A percentile compares a stretch with the other conserved stretches of the same genome.
phyloP scores from a whole-genome alignment of 2,797 vertebrate species.

The Danio choprae region DNA sequence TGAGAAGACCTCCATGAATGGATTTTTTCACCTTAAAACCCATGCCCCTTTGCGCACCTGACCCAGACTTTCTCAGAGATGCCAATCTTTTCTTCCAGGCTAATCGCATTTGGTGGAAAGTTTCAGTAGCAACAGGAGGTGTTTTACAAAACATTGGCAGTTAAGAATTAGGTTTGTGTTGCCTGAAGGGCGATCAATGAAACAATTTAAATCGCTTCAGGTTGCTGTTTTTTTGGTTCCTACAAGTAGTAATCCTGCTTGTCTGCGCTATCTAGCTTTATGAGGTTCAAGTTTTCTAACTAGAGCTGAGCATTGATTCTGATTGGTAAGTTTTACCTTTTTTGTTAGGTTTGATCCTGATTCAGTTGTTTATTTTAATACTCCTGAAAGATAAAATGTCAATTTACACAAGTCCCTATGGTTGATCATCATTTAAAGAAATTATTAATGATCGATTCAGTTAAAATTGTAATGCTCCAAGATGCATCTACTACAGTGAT shows the following conservation, averaged over 20 bases:
- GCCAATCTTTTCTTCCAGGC: background rate
- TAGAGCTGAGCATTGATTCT: background rate
- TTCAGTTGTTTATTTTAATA: too few species aligned
- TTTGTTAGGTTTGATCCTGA: background rate
- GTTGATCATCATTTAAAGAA: too few species aligned
- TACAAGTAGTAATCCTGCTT: background rate
- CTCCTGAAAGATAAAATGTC: too few species aligned
- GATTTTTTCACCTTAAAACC: background rate
- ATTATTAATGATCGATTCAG: too few species aligned
- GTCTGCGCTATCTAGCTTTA: background rate
- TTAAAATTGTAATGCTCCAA: too few species aligned
- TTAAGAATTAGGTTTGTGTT: background rate
- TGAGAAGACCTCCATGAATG: background rate
- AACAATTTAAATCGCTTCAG: background rate
- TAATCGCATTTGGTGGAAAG: constrained; percentile 7
- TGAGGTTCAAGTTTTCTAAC: background rate
- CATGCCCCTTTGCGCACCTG: constrained; percentile 10
- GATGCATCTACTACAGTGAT: too few species aligned
- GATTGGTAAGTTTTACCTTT: background rate
- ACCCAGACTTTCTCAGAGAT: constrained; percentile 8
- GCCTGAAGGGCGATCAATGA: background rate
- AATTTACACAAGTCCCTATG: too few species aligned
- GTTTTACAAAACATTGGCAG: background rate
- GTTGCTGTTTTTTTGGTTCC: background rate
- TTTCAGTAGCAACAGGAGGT: background rate